These are phyloP conservation scores for Odontesthes bonariensis DNA, from an alignment of 2,113 vertebrate species.

Conservation along the genomic window DNA sequence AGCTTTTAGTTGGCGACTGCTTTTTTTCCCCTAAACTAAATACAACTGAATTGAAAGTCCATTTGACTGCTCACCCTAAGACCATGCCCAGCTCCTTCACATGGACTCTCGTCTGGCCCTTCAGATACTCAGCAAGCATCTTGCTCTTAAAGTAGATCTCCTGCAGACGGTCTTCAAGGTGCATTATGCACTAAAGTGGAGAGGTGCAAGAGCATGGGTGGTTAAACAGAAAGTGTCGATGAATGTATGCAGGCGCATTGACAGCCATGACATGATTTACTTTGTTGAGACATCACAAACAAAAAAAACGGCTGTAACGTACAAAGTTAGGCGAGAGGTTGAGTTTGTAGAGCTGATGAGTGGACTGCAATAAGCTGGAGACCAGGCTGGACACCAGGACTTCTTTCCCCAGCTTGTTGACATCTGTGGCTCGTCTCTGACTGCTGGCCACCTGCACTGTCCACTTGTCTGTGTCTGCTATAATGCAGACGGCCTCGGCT, in stretches of 20 bases:
- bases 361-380: slow-evolving; percentile 95
- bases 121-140: slow-evolving; percentile 97
- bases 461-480: slow-evolving; percentile 98
- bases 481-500: slow-evolving; percentile 97
- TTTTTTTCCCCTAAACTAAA: too few relatives aligned
- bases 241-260: background rate
- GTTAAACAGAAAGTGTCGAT: background rate
- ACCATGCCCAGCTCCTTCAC: slow-evolving; percentile 97
- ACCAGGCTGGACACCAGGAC: slow-evolving; percentile 96
- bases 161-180: slow-evolving; percentile 96
- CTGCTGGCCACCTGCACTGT: slow-evolving; percentile 98
- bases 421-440: slow-evolving; percentile 90
- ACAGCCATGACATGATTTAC: background rate
- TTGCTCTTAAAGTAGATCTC: slow-evolving; percentile 98
- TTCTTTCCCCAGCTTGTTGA: slow-evolving; percentile 93
- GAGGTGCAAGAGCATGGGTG: background rate
- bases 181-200: slow-evolving; percentile 92
- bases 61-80: slow-evolving; percentile 87
- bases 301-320: slow-evolving; percentile 59
- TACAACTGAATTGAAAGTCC: background rate
- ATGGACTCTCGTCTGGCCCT: slow-evolving; percentile 97
- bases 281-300: background rate
- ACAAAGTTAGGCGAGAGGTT: slow-evolving; percentile 98
- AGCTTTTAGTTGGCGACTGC: too few relatives aligned
- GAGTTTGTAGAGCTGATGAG: slow-evolving; percentile 96